Evolutionary conservation across 2,888 invertebrate species (phyloP).

Genomic region (Acrobasis suavella): DNA sequence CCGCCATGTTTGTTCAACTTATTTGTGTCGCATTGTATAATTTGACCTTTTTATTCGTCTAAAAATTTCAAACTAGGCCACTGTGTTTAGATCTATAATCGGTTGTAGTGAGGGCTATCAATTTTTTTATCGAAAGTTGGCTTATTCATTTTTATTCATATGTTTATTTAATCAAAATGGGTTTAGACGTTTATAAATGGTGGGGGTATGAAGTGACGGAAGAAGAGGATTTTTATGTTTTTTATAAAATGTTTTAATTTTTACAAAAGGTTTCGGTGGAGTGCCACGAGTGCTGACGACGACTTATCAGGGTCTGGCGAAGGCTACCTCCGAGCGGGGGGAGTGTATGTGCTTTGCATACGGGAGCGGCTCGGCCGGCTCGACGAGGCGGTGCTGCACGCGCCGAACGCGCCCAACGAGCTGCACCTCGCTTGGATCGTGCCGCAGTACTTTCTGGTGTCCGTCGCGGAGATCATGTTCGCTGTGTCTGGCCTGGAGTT

Average conservation of each 20-base stretch:
- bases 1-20: too few species aligned
- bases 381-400: slow-evolving; percentile 81
- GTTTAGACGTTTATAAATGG: too few species aligned
- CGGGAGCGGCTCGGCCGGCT: slow-evolving; percentile 76
- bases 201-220: too few species aligned
- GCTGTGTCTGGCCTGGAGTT: slow-evolving; percentile 92
- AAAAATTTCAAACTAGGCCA: too few species aligned
- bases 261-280: slow-evolving; percentile 61
- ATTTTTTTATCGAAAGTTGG: too few species aligned
- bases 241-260: neutral
- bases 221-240: neutral
- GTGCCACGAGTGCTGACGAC: slow-evolving; percentile 55
- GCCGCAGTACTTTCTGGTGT: slow-evolving; percentile 91
- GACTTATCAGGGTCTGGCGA: slow-evolving; percentile 61
- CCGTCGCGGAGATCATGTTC: slow-evolving; percentile 91
- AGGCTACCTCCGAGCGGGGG: slow-evolving; percentile 61
- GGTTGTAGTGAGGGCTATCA: too few species aligned
- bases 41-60: too few species aligned
- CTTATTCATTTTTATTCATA: too few species aligned
- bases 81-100: too few species aligned
- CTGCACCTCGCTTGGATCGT: slow-evolving; percentile 88
- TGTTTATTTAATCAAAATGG: too few species aligned
- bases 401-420: slow-evolving; percentile 85
- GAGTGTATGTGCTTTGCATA: slow-evolving; percentile 82
- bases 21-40: too few species aligned